Evolutionary conservation across 1,140 invertebrate species (phyloP).

Genomic region (Drosophila miranda): DNA sequence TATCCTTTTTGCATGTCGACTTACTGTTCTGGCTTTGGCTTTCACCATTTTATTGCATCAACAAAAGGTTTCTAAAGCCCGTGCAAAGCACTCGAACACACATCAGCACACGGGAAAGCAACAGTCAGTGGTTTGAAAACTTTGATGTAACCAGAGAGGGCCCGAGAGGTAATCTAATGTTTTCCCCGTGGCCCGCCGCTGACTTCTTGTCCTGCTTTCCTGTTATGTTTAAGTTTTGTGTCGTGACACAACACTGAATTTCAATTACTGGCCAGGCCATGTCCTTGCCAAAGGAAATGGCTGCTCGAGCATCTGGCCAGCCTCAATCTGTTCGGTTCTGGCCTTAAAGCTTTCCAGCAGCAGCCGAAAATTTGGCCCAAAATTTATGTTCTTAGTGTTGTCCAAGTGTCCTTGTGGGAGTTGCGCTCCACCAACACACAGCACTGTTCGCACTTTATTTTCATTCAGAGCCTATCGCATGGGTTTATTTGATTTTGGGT

Average conservation of each 20-base stretch:
- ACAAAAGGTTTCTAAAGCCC: conserved; percentile 47
- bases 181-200: conserved; percentile 26
- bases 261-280: conserved; percentile 34
- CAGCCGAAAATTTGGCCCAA: conserved; percentile 41
- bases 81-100: conserved; percentile 31
- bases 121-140: conserved; percentile 37
- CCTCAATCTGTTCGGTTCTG: conserved; percentile 3
- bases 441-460: conserved; percentile 70
- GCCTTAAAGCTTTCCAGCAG: conserved; percentile 44
- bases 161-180: conserved; percentile 44
- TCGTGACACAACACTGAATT: conserved; percentile 49
- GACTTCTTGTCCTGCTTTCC: conserved; percentile 26
- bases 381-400: conserved; percentile 56
- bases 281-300: conserved; percentile 11
- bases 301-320: conserved; percentile 5
- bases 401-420: conserved; percentile 67
- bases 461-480: conserved; percentile 40
- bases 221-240: conserved; percentile 47
- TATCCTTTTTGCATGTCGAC: conserved; percentile 75
- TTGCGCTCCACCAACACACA: conserved; percentile 14
- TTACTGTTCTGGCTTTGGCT: conserved; percentile 42
- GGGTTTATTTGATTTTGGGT: conserved; percentile 44
- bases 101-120: not conserved
- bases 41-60: conserved; percentile 63
- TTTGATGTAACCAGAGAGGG: conserved; percentile 35